Evolutionary conservation across 2,888 invertebrate species (phyloP).

Genomic region (Drosophila tanythrix): DNA sequence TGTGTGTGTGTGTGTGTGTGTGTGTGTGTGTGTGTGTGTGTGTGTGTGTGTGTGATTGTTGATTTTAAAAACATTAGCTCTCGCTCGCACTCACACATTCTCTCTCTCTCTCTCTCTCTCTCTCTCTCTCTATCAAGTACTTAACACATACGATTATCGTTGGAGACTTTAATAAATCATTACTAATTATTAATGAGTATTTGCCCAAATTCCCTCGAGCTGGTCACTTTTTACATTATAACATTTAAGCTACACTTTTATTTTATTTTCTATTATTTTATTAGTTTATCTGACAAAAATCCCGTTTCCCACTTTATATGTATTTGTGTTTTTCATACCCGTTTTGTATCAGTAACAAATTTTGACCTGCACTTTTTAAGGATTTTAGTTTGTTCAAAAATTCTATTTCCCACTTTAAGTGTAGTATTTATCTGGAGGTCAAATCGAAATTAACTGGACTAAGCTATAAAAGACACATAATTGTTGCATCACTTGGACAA

Average conservation of each 20-base stretch:
- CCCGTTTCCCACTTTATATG: neutral
- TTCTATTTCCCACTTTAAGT: neutral
- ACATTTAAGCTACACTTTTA: neutral
- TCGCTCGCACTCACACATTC: neutral
- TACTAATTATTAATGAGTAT: constrained; percentile 1
- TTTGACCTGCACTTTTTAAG: neutral
- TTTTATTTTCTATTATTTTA: neutral
- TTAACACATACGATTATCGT: neutral
- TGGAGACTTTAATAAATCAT: constrained; percentile 3
- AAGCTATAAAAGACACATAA: neutral
- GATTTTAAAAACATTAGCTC: constrained; percentile 37
- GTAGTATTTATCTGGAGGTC: neutral
- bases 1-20: neutral
- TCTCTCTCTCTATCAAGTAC: neutral
- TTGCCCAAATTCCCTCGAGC: constrained; percentile 2
- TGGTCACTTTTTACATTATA: neutral
- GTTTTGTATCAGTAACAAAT: too few species aligned
- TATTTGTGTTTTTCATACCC: neutral
- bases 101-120: neutral
- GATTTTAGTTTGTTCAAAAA: neutral
- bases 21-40: constrained; percentile 1
- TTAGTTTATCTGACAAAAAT: neutral
- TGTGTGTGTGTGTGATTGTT: neutral
- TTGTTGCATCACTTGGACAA: neutral
- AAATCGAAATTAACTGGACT: neutral